Base-by-base conservation (phyloP, 2,888 invertebrate genomes). In the Hyposoter didymator region DNA sequence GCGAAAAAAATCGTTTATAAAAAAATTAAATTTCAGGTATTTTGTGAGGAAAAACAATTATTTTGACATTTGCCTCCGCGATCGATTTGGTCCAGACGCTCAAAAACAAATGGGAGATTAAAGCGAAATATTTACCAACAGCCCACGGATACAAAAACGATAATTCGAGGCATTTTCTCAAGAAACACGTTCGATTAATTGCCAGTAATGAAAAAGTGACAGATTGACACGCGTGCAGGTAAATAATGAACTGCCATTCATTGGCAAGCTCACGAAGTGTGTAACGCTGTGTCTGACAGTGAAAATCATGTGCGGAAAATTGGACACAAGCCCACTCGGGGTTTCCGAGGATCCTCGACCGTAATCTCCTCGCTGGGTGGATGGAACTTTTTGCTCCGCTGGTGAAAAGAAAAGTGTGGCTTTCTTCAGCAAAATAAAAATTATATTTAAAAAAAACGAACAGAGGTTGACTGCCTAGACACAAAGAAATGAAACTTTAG, bases 111-210 rank as follows among this genome's bases (percentile, higher is more conserved):
- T 10, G 12, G 0, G 1, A 2, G 4, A 55, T 59, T 14, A 59
- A 59, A 28, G 5, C 22, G 22, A 22, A 28, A 17, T n/a, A 64
- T 64, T n/a, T 17, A 64, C 7, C 32, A 35, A 6, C 28, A 59
- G 28, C 4, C 14, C 28, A 14, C 28, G 28, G 28, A 28, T 28
- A 28, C 28, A 59, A 66, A 66, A 66, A 66, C 32, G 8, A 8
- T 35, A 66, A 39, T 66, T 19, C n/a, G 14, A 19, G 1, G 5
- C 5, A 59, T 28, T 28, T 28, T 10, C 28, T 12, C 8, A 28
- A 14, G 66, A 39, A 66, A 66, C 10, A 66, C 66, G 75, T 76
- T 66, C 49, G 66, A 76, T 76, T 76, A 66, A 76, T 66, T 28
- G 76, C 64, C 14, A 35, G 32, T 49, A 47, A 52, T 66, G 10